Conservation (phyloP, 2,113 vertebrate species). For the Dolichallabes microphthalmus region DNA sequence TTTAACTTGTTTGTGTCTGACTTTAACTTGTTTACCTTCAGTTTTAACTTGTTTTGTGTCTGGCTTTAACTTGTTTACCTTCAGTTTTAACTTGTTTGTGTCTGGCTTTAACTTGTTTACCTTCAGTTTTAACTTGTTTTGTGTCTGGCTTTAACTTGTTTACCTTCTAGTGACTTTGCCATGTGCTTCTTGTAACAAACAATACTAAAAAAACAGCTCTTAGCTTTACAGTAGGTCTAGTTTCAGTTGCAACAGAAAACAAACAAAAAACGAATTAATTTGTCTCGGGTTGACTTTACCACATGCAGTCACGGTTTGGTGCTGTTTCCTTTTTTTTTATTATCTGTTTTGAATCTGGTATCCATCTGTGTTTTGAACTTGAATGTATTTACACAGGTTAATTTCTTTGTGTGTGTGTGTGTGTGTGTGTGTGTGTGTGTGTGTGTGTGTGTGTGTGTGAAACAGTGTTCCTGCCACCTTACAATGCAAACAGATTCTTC, state of each 20-base stretch:
- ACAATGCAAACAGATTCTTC: slow-evolving; percentile 70
- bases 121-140: too few relatives aligned
- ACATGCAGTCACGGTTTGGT: not conserved
- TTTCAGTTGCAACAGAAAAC: not conserved
- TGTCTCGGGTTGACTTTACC: not conserved
- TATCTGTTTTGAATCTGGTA: not conserved
- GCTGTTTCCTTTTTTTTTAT: not conserved
- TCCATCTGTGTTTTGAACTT: not conserved
- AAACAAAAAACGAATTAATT: not conserved
- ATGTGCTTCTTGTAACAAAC: not conserved
- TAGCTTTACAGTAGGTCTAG: not conserved
- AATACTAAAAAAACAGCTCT: not conserved
- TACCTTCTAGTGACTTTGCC: not conserved
- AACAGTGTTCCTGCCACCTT: slow-evolving; percentile 64
- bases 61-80: too few relatives aligned
- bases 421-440: slow-evolving; percentile 5
- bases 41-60: too few relatives aligned
- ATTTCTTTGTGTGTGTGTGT: not conserved
- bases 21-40: too few relatives aligned
- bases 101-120: too few relatives aligned
- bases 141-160: too few relatives aligned
- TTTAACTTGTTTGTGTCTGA: too few relatives aligned
- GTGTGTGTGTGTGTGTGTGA: slow-evolving; percentile 35
- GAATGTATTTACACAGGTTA: not conserved
- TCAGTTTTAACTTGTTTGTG: too few relatives aligned